Percentiles rank a stretch among this genome's conserved stretches.
Conservation (phyloP, 2,113 vertebrate genomes). For the Pangasianodon gigas region DNA sequence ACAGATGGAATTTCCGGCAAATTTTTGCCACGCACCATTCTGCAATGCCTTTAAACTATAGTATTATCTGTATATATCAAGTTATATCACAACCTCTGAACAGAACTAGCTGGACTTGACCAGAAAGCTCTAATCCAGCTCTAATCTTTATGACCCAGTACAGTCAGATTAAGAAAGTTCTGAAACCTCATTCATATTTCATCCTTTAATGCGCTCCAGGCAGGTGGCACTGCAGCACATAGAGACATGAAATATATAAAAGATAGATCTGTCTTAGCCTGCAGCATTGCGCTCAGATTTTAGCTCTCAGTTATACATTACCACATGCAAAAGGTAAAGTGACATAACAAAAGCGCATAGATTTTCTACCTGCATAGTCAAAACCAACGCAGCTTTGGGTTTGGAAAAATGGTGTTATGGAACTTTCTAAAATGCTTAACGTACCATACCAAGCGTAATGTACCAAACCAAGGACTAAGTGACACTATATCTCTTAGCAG, state of each 20-base stretch:
- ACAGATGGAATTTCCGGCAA: neutral
- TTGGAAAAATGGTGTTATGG: neutral
- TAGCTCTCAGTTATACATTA: neutral
- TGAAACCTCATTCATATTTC: slow-evolving; percentile 51
- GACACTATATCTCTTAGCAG: neutral
- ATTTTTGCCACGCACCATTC: neutral
- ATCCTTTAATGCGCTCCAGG: slow-evolving; percentile 43
- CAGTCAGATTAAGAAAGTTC: slow-evolving; percentile 21
- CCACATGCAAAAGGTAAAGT: neutral
- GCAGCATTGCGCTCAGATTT: neutral
- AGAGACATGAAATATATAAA: slow-evolving; percentile 31
- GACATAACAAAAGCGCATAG: neutral
- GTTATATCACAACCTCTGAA: neutral
- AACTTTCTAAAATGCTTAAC: neutral
- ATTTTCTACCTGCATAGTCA: neutral
- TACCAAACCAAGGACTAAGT: neutral
- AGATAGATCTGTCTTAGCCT: neutral
- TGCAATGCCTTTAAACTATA: neutral
- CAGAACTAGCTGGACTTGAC: neutral
- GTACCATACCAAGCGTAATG: neutral
- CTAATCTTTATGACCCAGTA: slow-evolving; percentile 27
- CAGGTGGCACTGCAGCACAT: slow-evolving; percentile 30
- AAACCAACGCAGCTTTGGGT: neutral
- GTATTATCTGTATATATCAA: neutral
- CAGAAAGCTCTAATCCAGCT: neutral